These are phyloP conservation scores for Sciurus niger DNA, from an alignment of 2,113 vertebrate species.

Conservation along the genomic window DNA sequence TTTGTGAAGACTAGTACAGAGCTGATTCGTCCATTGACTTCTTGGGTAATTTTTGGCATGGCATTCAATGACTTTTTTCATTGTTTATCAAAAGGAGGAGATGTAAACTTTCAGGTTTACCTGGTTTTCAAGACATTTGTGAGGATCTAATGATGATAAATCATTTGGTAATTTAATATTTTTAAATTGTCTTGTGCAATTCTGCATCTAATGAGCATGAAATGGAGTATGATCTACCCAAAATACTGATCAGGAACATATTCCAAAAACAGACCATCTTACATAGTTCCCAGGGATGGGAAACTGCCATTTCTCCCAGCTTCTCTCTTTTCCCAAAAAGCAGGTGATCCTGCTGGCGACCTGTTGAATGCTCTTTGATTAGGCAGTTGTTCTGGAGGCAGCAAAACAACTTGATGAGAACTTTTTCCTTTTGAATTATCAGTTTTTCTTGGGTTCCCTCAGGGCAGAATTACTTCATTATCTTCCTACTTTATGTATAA, in stretches of 20 bases:
- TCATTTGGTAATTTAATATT: conserved; percentile 62
- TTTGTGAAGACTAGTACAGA: neutral
- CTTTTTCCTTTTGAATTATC: conserved; percentile 60
- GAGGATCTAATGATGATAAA: neutral
- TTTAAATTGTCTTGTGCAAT: conserved; percentile 11
- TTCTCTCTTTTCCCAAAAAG: conserved; percentile 22
- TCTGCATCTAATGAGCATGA: neutral
- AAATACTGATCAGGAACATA: neutral
- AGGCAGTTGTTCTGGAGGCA: conserved; percentile 38
- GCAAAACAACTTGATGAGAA: conserved; percentile 27
- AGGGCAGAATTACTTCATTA: conserved; percentile 65
- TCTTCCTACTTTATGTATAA: conserved; percentile 64
- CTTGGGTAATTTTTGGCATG: neutral
- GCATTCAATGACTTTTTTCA: neutral
- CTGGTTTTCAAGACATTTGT: conserved; percentile 68
- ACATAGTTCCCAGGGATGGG: neutral
- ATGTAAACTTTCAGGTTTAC: conserved; percentile 23
- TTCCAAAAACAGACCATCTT: neutral
- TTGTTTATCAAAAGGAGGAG: conserved; percentile 34
- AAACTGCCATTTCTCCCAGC: neutral
- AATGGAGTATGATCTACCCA: neutral
- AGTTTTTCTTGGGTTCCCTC: conserved; percentile 66
- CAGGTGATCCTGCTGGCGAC: neutral
- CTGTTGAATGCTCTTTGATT: neutral
- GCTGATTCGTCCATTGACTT: neutral